These are phyloP conservation scores for Clunio marinus DNA, from an alignment of 2,888 invertebrate species.

Conservation along the genomic window DNA sequence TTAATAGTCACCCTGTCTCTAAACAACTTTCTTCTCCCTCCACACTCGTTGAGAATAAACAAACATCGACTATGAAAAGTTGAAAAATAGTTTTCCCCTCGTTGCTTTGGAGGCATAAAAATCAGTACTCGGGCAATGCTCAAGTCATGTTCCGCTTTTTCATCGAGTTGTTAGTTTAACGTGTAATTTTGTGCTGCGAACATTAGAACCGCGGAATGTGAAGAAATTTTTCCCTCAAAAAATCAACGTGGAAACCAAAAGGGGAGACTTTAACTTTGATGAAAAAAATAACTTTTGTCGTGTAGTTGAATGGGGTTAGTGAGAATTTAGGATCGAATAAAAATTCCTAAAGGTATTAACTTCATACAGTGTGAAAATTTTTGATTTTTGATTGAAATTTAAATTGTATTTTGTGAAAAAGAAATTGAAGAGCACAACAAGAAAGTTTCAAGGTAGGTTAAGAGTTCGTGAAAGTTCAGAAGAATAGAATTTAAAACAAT, in stretches of 20 bases:
- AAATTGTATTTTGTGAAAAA: too few relatives aligned
- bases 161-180: constrained; percentile 25
- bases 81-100: constrained; percentile 4
- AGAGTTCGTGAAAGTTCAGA: too few relatives aligned
- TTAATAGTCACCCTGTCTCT: neutral
- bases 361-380: too few relatives aligned
- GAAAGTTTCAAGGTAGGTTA: neutral
- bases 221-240: neutral
- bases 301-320: too few relatives aligned
- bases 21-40: neutral
- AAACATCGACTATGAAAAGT: neutral
- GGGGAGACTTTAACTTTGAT: neutral
- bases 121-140: neutral
- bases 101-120: too few relatives aligned
- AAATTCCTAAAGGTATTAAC: too few relatives aligned
- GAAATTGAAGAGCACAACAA: neutral
- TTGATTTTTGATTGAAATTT: too few relatives aligned
- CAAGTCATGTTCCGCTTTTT: neutral
- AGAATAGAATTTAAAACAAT: too few relatives aligned
- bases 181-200: constrained; percentile 24
- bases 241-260: neutral
- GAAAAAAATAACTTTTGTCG: neutral
- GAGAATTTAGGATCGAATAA: too few relatives aligned
- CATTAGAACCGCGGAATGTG: neutral
- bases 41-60: neutral